Percentiles rank a stretch among this genome's conserved stretches.
Evolutionary conservation across 2,113 vertebrate species (phyloP).

Genomic region (Phycodurus eques): DNA sequence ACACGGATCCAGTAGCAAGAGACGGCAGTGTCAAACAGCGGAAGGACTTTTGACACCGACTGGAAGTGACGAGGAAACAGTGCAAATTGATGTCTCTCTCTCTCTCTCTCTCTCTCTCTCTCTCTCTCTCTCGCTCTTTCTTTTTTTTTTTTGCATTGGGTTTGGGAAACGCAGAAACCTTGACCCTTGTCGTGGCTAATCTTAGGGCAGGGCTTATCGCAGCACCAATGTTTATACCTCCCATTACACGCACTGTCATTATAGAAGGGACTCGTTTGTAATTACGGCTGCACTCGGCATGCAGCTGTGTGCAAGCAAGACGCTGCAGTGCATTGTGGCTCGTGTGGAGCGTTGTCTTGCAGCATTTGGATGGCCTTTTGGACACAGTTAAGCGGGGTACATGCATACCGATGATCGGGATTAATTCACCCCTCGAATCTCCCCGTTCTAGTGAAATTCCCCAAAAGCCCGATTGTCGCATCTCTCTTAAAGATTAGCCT

Average conservation of each 20-base stretch:
- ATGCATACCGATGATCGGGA: too few relatives aligned
- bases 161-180: constrained; percentile 64
- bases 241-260: constrained; percentile 68
- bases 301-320: constrained; percentile 19
- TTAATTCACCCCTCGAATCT: too few relatives aligned
- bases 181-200: constrained; percentile 68
- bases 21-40: constrained; percentile 60
- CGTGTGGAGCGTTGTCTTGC: neutral
- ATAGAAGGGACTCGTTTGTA: constrained; percentile 54
- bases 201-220: constrained; percentile 65
- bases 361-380: neutral
- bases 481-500: too few relatives aligned
- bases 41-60: constrained; percentile 65
- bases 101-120: neutral
- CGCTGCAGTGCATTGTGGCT: constrained; percentile 7
- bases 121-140: neutral
- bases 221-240: constrained; percentile 69
- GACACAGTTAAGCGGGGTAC: neutral
- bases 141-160: constrained; percentile 24
- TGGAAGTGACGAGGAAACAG: constrained; percentile 61
- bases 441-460: too few relatives aligned
- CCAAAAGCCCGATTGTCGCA: too few relatives aligned
- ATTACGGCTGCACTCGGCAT: constrained; percentile 40
- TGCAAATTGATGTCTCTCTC: constrained; percentile 63
- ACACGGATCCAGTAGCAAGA: constrained; percentile 35